phyloP scores from a whole-genome alignment of 2,888 invertebrate species.

The Drosophila aldrichi region DNA sequence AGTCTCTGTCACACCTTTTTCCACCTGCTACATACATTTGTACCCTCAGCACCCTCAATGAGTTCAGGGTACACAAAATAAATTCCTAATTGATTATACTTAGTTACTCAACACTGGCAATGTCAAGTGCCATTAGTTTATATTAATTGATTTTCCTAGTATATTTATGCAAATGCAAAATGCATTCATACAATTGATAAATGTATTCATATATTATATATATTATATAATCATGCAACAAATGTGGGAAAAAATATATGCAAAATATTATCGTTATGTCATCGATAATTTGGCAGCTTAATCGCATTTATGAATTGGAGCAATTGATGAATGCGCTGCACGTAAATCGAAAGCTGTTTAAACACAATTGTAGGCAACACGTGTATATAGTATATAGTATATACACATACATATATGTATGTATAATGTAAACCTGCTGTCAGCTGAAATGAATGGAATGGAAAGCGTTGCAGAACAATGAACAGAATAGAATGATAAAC shows the following conservation, averaged over 20 bases:
- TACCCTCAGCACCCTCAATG: neutral
- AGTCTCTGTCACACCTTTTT: too few species aligned
- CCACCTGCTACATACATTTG: neutral
- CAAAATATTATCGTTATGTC: neutral
- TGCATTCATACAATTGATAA: neutral
- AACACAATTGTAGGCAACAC: slow-evolving; percentile 22
- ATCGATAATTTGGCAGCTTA: slow-evolving; percentile 5
- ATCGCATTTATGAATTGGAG: neutral
- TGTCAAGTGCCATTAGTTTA: slow-evolving; percentile 4
- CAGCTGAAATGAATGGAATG: slow-evolving; percentile 31
- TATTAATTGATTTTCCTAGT: neutral
- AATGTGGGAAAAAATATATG: too few species aligned
- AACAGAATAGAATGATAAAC: slow-evolving; percentile 3
- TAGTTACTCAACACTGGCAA: neutral
- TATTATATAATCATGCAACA: too few species aligned
- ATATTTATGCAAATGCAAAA: slow-evolving; percentile 5
- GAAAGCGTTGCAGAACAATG: slow-evolving; percentile 10
- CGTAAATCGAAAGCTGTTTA: slow-evolving; percentile 17
- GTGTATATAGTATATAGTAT: neutral
- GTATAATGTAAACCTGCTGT: slow-evolving; percentile 30
- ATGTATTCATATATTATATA: too few species aligned
- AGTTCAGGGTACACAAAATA: neutral
- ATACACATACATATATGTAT: neutral
- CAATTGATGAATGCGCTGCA: neutral
- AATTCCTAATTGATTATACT: neutral